Conservation (phyloP, 2,888 invertebrate species). For the Drosophila mayaguana region DNA sequence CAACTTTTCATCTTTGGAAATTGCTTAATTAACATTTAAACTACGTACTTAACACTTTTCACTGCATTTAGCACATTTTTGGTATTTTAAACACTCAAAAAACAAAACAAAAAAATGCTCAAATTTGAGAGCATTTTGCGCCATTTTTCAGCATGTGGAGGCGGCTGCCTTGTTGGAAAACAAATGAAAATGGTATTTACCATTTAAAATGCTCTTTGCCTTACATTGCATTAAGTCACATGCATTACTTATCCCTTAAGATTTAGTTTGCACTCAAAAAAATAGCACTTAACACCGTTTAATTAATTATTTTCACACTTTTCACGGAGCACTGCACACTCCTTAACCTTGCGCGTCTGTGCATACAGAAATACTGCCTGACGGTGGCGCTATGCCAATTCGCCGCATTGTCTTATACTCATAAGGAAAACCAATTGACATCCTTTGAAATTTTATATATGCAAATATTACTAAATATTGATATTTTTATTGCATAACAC, state of each 20-base stretch:
- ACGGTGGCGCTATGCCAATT: background rate
- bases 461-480: background rate
- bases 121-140: background rate
- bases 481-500: background rate
- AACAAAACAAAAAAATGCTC: background rate
- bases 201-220: background rate
- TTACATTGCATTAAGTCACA: background rate
- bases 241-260: background rate
- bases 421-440: background rate
- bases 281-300: background rate
- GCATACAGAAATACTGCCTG: background rate
- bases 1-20: background rate
- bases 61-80: background rate
- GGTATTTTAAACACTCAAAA: background rate
- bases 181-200: background rate
- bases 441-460: background rate
- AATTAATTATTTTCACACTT: background rate
- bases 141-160: background rate
- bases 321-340: background rate
- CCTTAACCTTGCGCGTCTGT: background rate
- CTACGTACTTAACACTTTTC: background rate
- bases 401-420: conserved; percentile 3
- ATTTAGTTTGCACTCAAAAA: conserved; percentile 1
- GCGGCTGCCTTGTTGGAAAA: background rate
- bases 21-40: background rate